These are phyloP conservation scores for Tachypleus tridentatus DNA, from an alignment of 1,140 invertebrate genomes.

Conservation along the genomic window DNA sequence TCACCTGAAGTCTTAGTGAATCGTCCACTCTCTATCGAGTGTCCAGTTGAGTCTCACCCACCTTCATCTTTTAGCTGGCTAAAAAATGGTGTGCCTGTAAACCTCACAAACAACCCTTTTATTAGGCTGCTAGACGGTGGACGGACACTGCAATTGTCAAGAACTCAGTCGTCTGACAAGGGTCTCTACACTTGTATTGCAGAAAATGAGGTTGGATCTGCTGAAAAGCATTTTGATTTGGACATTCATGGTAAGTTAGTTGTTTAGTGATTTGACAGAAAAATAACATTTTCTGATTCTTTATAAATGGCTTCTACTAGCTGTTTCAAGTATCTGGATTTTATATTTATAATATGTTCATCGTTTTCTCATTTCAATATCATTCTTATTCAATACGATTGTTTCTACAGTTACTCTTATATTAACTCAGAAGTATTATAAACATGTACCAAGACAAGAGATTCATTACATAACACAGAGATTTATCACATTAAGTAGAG, in stretches of 20 bases:
- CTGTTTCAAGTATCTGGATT: too few relatives aligned
- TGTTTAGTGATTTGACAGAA: too few relatives aligned
- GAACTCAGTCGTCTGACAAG: conserved; percentile 45
- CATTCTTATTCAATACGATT: too few relatives aligned
- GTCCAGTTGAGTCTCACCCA: conserved; percentile 38
- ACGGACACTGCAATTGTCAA: conserved; percentile 9
- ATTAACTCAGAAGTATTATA: too few relatives aligned
- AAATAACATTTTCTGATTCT: too few relatives aligned
- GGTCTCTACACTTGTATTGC: conserved; percentile 65
- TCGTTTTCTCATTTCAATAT: too few relatives aligned
- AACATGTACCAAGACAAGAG: too few relatives aligned
- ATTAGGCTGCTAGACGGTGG: conserved; percentile 11
- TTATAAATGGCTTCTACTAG: too few relatives aligned
- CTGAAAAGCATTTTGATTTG: conserved; percentile 37
- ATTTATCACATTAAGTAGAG: too few relatives aligned
- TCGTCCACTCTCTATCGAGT: conserved; percentile 34
- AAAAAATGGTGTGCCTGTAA: conserved; percentile 26
- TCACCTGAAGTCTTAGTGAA: conserved; percentile 34
- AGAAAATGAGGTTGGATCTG: conserved; percentile 66
- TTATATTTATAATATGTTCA: too few relatives aligned
- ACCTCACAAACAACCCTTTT: conserved; percentile 6
- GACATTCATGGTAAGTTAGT: conserved; percentile 22
- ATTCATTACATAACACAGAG: too few relatives aligned
- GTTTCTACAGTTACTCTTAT: too few relatives aligned
- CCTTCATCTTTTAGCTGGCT: conserved; percentile 34